These are phyloP conservation scores for Cepphus grylle DNA, from an alignment of 2,113 vertebrate genomes.

Conservation along the genomic window DNA sequence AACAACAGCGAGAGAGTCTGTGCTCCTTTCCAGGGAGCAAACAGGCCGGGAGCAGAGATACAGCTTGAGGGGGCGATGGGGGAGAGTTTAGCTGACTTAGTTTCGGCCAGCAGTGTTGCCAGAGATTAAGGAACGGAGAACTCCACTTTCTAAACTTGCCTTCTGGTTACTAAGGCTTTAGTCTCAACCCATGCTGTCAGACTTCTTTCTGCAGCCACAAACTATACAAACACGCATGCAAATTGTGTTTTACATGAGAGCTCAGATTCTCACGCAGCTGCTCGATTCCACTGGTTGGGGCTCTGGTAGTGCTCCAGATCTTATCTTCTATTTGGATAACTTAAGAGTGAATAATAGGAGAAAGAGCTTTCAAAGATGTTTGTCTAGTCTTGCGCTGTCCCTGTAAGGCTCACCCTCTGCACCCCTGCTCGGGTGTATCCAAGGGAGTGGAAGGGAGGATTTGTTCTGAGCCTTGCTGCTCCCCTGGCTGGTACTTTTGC, in stretches of 20 bases:
- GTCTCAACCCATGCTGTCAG: neutral
- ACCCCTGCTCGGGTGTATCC: neutral
- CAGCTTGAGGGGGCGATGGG: neutral
- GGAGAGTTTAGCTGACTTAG: neutral
- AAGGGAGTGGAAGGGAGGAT: neutral
- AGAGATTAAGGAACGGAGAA: neutral
- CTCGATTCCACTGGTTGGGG: neutral
- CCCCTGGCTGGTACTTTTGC: conserved; percentile 29
- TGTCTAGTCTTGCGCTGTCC: neutral
- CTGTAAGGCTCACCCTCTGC: neutral
- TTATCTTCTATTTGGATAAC: neutral
- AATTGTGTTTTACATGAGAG: neutral
- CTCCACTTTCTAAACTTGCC: neutral
- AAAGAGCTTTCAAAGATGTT: neutral
- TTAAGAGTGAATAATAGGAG: neutral
- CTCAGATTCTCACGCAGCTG: neutral
- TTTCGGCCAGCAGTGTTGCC: neutral
- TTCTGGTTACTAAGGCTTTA: neutral
- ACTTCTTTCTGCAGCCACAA: neutral
- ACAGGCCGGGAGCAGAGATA: neutral
- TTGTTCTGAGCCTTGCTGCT: neutral
- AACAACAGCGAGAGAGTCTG: neutral
- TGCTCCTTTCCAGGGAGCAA: neutral
- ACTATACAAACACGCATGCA: neutral
- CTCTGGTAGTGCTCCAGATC: neutral